Evolutionary conservation across 1,140 invertebrate species (phyloP).

Genomic region (Scaptomyza hsui): DNA sequence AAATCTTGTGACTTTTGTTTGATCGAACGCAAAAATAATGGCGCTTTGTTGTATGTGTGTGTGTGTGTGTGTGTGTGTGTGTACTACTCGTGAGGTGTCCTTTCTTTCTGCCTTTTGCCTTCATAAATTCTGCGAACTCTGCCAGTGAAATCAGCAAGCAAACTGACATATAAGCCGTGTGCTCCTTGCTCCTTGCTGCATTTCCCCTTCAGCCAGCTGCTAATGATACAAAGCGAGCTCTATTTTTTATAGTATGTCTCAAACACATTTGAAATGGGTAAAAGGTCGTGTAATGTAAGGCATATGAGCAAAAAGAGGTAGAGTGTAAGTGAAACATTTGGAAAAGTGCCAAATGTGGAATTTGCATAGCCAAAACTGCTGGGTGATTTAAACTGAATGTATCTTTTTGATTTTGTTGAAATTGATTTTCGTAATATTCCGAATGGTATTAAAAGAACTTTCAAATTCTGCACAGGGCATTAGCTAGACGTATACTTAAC

Average conservation of each 20-base stretch:
- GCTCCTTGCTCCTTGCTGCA: slow-evolving; percentile 9
- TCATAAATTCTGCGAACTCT: slow-evolving; percentile 62
- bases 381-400: no score
- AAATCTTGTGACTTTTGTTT: slow-evolving; percentile 78
- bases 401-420: no score
- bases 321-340: no score
- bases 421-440: no score
- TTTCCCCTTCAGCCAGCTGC: slow-evolving; percentile 18
- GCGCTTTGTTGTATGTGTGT: slow-evolving; percentile 67
- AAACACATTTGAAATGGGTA: not conserved
- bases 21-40: slow-evolving; percentile 79
- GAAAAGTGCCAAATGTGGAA: no score
- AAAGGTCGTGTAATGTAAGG: not conserved
- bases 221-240: slow-evolving; percentile 61
- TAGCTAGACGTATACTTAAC: not conserved
- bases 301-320: not conserved
- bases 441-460: no score
- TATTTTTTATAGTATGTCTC: not conserved
- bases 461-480: not conserved
- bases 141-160: slow-evolving; percentile 66
- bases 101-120: slow-evolving; percentile 19
- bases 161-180: slow-evolving; percentile 68
- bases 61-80: no score
- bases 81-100: slow-evolving; percentile 6
- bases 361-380: no score